Evolutionary conservation across 2,113 vertebrate genomes (phyloP).

Genomic region (Boulengerochromis microlepis): DNA sequence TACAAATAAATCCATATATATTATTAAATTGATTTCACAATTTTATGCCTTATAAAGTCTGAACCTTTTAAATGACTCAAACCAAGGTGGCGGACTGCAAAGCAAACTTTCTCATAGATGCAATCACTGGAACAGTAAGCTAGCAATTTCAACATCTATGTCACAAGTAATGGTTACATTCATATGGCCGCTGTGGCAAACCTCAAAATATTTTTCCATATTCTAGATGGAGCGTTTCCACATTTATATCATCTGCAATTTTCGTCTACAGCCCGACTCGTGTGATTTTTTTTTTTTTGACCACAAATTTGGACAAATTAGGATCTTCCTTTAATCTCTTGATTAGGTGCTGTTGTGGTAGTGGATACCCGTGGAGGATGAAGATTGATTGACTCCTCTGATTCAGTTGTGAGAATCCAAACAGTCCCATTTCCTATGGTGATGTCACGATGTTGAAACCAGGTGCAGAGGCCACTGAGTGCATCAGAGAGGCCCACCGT

Average conservation of each 20-base stretch:
- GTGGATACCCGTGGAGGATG: conserved; percentile 48
- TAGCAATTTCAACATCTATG: conserved; percentile 15
- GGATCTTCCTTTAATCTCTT: conserved; percentile 53
- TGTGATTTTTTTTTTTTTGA: not conserved
- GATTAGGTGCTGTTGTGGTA: conserved; percentile 64
- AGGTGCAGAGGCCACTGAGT: conserved; percentile 55
- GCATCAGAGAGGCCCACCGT: conserved; percentile 47
- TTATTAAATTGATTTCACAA: not conserved
- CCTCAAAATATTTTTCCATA: conserved; percentile 43
- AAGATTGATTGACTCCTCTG: conserved; percentile 61
- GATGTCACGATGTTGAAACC: conserved; percentile 58
- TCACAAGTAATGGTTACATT: conserved; percentile 30
- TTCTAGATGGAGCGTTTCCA: conserved; percentile 47
- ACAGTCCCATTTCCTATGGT: conserved; percentile 45
- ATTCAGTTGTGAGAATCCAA: conserved; percentile 49
- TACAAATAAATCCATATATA: not conserved
- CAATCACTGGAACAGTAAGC: not conserved
- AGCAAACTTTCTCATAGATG: not conserved
- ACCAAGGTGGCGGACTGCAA: not conserved
- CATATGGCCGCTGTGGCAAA: conserved; percentile 26
- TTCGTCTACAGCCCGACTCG: not conserved
- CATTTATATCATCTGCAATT: conserved; percentile 44
- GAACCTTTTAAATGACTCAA: not conserved
- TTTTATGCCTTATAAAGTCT: not conserved
- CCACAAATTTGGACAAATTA: conserved; percentile 48